Percentiles rank a stretch among this genome's conserved stretches.
phyloP scores from a whole-genome alignment of 2,113 vertebrate genomes.

The Heterochromis multidens region DNA sequence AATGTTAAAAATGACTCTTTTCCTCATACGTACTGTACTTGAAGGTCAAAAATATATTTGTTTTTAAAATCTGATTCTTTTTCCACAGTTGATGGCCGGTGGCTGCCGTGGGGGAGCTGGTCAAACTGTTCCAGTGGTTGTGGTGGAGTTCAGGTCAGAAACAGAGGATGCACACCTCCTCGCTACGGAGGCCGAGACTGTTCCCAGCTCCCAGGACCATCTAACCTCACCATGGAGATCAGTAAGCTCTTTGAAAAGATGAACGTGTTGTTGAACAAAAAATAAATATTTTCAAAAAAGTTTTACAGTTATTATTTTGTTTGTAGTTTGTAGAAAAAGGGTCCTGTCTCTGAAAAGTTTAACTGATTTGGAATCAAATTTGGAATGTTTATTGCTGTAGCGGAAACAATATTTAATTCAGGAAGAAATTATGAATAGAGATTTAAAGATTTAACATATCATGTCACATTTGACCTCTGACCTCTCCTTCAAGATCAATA shows the following conservation, averaged over 20 bases:
- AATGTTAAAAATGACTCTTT: no score
- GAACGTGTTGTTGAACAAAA: not conserved
- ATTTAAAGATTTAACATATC: no score
- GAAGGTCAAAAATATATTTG: not conserved
- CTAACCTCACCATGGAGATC: constrained; percentile 66
- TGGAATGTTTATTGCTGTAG: no score
- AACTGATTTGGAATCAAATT: no score
- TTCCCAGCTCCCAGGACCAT: constrained; percentile 55
- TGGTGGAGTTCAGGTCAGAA: constrained; percentile 74
- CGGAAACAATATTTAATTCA: no score
- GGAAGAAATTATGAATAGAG: no score
- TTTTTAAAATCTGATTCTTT: not conserved
- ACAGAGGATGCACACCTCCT: constrained; percentile 77
- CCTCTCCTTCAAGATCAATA: no score
- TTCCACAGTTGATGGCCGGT: constrained; percentile 79
- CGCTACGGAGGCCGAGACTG: constrained; percentile 81
- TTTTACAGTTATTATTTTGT: not conserved
- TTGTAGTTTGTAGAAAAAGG: no score
- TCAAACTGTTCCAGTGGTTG: constrained; percentile 81
- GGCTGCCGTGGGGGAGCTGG: constrained; percentile 84
- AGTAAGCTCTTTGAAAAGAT: constrained; percentile 58
- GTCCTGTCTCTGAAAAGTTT: no score
- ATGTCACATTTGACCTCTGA: no score
- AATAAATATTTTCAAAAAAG: not conserved
- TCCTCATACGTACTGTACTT: not conserved